Conservation (phyloP, 2,888 invertebrate species). For the Diplolepis rosae region DNA sequence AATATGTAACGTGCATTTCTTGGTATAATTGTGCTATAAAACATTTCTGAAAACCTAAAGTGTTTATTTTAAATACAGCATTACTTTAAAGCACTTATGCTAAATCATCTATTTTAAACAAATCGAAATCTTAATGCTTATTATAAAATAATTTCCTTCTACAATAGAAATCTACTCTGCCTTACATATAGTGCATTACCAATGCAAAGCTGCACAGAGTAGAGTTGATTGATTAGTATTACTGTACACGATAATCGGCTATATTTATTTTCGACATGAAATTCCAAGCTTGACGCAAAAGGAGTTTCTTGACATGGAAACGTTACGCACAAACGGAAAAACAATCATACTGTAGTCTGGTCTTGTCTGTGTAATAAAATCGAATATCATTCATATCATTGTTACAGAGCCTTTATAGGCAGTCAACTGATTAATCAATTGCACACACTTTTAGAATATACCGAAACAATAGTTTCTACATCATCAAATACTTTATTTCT, state of each 20-base stretch:
- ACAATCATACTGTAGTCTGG: conserved; percentile 6
- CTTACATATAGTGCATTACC: not conserved
- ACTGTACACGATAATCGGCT: conserved; percentile 24
- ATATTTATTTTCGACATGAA: conserved; percentile 10
- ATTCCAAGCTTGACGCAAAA: not conserved
- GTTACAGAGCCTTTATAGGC: not conserved
- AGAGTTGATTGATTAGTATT: conserved; percentile 18
- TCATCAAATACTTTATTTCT: conserved; percentile 3
- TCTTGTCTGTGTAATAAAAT: not conserved
- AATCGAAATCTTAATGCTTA: conserved; percentile 16
- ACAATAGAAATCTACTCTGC: conserved; percentile 22
- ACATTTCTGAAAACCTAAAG: conserved; percentile 6
- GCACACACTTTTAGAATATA: not conserved
- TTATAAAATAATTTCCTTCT: conserved; percentile 26
- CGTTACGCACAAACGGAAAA: conserved; percentile 10
- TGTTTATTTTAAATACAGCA: conserved; percentile 22
- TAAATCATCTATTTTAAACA: conserved; percentile 17
- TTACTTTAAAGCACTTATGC: conserved; percentile 26
- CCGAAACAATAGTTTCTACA: not conserved
- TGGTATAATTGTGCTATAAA: not conserved
- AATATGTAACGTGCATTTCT: not conserved
- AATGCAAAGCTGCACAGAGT: conserved; percentile 21
- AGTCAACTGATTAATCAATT: not conserved
- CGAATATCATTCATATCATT: not conserved
- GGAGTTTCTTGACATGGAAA: not conserved